A percentile compares a stretch with the other conserved stretches of the same genome.
phyloP scores from a whole-genome alignment of 1,140 invertebrate species.

The Conus ventricosus region DNA sequence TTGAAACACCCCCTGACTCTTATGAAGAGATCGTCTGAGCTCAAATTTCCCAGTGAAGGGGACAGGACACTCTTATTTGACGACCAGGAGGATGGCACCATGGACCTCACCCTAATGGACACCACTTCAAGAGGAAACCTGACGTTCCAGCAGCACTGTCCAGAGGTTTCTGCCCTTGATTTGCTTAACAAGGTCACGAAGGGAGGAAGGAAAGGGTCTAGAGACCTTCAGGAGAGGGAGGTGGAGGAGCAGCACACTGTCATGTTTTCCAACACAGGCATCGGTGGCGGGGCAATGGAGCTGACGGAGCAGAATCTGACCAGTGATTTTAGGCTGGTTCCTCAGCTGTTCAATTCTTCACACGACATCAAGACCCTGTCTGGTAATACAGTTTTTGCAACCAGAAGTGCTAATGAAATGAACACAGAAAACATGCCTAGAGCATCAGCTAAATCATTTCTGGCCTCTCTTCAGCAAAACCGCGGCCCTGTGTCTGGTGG shows the following conservation, averaged over 20 bases:
- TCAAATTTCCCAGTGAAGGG: background rate
- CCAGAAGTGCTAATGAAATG: too few species aligned
- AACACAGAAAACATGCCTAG: background rate
- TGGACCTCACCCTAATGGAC: slow-evolving; percentile 15
- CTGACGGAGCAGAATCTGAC: background rate
- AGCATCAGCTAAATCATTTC: slow-evolving; percentile 2
- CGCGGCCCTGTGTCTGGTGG: background rate
- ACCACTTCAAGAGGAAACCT: background rate
- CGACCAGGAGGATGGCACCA: slow-evolving; percentile 11
- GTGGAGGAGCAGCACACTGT: background rate
- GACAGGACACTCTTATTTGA: background rate
- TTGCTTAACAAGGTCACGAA: background rate
- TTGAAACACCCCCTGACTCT: background rate
- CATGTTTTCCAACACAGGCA: background rate
- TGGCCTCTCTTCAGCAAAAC: background rate
- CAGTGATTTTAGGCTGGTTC: background rate
- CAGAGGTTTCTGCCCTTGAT: background rate
- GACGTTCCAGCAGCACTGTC: background rate
- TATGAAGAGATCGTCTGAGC: background rate
- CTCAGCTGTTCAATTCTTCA: background rate
- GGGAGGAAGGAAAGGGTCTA: background rate
- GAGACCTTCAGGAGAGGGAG: too few species aligned
- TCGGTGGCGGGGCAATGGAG: background rate
- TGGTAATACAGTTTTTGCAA: background rate
- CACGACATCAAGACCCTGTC: background rate